Percentiles rank a stretch among this genome's conserved stretches.
phyloP scores from a whole-genome alignment of 1,140 invertebrate species.

The Drosophila sucinea region DNA sequence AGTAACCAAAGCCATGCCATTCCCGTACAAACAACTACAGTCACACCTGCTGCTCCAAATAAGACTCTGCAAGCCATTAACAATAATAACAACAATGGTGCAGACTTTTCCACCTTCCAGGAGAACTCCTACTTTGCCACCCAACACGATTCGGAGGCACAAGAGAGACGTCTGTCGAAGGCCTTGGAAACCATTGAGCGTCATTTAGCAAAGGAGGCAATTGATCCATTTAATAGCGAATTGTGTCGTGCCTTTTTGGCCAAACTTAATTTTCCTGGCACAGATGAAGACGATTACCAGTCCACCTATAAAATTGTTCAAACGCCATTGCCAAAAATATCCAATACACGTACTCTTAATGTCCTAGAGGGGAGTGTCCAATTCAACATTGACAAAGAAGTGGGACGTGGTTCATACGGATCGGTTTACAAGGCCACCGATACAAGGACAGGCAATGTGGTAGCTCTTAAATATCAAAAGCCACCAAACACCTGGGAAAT shows the following conservation, averaged over 20 bases:
- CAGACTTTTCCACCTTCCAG: constrained; percentile 80
- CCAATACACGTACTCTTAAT: constrained; percentile 83
- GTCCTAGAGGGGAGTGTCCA: constrained; percentile 84
- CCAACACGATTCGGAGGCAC: constrained; percentile 76
- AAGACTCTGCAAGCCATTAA: constrained; percentile 56
- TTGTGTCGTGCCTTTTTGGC: constrained; percentile 85
- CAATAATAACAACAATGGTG: constrained; percentile 56
- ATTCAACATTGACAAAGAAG: constrained; percentile 89
- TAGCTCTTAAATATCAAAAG: constrained; percentile 91
- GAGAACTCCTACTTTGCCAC: constrained; percentile 83
- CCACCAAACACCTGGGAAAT: constrained; percentile 92
- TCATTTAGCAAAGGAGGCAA: constrained; percentile 70
- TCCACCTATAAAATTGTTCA: constrained; percentile 78
- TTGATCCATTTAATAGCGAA: constrained; percentile 86
- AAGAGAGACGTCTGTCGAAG: constrained; percentile 73
- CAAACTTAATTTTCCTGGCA: constrained; percentile 84
- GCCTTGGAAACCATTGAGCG: constrained; percentile 74
- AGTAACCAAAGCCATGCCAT: constrained; percentile 6
- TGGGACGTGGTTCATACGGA: constrained; percentile 90
- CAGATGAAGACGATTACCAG: constrained; percentile 61
- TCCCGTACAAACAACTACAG: not conserved
- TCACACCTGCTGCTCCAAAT: constrained; percentile 25
- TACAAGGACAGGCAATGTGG: constrained; percentile 85
- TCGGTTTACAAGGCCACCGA: constrained; percentile 86
- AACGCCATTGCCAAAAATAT: constrained; percentile 83